Percentiles rank a stretch among this genome's conserved stretches.
phyloP scores from a whole-genome alignment of 2,113 vertebrate species.

The Nerophis lumbriciformis region DNA sequence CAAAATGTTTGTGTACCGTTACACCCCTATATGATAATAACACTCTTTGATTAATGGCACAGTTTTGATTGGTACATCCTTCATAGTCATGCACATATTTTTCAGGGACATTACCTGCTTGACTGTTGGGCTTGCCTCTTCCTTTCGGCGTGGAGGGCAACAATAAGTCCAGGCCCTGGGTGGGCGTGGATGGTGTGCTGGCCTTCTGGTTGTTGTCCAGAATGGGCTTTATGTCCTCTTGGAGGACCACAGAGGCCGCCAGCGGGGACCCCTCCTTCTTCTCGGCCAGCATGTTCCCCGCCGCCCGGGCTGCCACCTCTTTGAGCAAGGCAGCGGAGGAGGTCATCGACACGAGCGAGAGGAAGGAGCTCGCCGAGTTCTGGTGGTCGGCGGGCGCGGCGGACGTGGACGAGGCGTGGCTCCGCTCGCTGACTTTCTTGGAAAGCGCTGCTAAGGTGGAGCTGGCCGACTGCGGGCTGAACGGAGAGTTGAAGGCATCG shows the following conservation, averaged over 20 bases:
- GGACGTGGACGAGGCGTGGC: constrained; percentile 74
- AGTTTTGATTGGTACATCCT: too few relatives aligned
- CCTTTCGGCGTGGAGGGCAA: constrained; percentile 87
- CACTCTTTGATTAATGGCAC: too few relatives aligned
- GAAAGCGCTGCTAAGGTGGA: constrained; percentile 95
- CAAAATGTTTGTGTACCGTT: too few relatives aligned
- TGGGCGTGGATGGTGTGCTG: constrained; percentile 79
- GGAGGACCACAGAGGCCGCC: constrained; percentile 65
- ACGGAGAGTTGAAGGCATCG: constrained; percentile 92
- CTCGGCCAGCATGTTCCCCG: constrained; percentile 89
- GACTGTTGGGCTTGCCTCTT: constrained; percentile 83
- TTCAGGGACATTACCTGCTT: constrained; percentile 75
- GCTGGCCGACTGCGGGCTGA: constrained; percentile 96
- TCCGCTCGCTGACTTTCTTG: constrained; percentile 97
- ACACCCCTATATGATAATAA: too few relatives aligned
- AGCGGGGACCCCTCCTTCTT: constrained; percentile 78
- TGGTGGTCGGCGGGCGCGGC: constrained; percentile 73
- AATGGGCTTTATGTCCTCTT: constrained; percentile 84
- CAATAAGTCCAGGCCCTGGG: constrained; percentile 85
- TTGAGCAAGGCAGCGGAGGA: constrained; percentile 97
- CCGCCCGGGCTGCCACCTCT: constrained; percentile 95
- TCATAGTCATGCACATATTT: too few relatives aligned
- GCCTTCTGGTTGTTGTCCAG: constrained; percentile 91
- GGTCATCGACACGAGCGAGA: constrained; percentile 95
- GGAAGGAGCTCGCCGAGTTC: constrained; percentile 85